Conservation (phyloP, 2,797 vertebrate species). For the Chelmon rostratus region DNA sequence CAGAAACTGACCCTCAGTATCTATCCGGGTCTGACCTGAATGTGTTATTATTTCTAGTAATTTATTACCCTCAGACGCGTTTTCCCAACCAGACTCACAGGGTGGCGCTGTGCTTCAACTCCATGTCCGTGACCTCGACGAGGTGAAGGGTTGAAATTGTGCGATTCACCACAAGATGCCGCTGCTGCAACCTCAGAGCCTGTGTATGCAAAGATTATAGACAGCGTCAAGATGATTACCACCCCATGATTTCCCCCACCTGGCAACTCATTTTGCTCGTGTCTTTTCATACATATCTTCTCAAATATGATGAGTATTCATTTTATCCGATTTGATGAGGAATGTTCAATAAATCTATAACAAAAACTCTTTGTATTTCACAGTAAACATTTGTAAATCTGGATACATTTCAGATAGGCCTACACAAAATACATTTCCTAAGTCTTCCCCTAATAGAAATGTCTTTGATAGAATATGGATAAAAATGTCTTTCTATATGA, state of each 20-base stretch:
- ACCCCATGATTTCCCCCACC: no score
- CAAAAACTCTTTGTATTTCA: neutral
- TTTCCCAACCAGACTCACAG: conserved; percentile 78
- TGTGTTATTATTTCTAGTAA: conserved; percentile 3
- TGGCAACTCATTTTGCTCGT: neutral
- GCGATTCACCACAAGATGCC: conserved; percentile 24
- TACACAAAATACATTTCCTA: neutral
- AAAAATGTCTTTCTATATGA: no score
- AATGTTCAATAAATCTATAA: neutral
- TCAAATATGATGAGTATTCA: neutral
- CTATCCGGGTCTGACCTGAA: neutral
- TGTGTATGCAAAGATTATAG: neutral
- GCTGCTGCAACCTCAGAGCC: neutral
- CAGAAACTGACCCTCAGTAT: no score
- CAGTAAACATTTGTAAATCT: neutral
- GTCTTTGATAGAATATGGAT: neutral
- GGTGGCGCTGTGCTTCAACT: conserved; percentile 73
- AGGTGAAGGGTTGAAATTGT: conserved; percentile 20
- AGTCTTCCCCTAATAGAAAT: neutral
- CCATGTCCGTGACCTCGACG: conserved; percentile 45
- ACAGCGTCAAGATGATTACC: neutral
- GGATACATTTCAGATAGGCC: neutral
- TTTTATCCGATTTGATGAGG: no score
- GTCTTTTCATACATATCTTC: neutral
- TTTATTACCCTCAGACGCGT: conserved; percentile 61